phyloP scores from a whole-genome alignment of 2,113 vertebrate species.

The Nycticebus coucang region DNA sequence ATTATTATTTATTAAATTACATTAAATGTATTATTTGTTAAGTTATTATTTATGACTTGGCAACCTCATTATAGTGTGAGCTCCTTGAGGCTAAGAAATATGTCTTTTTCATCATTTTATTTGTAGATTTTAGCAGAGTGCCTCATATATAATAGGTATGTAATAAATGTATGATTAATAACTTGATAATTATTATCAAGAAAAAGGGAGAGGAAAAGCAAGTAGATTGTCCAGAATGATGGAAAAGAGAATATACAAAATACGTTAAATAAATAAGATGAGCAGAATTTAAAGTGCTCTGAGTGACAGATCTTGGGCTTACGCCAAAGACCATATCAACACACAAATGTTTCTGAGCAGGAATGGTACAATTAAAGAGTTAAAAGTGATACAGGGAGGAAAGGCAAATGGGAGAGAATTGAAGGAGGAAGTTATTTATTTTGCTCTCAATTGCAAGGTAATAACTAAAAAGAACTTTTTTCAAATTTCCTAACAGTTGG shows the following conservation, averaged over 20 bases:
- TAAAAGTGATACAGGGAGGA: not conserved
- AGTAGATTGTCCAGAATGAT: not conserved
- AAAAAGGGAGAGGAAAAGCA: not conserved
- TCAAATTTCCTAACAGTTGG: not conserved
- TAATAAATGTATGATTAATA: not conserved
- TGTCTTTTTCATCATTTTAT: not conserved
- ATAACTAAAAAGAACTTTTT: not conserved
- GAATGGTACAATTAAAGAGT: not conserved
- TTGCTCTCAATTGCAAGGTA: not conserved
- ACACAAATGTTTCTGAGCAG: not conserved
- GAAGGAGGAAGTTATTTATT: not conserved
- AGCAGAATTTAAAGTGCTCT: fast-evolving
- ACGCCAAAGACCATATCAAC: not conserved
- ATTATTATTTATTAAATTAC: no score
- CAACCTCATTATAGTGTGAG: not conserved
- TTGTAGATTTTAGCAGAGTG: not conserved
- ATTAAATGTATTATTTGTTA: not conserved
- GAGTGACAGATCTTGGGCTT: not conserved
- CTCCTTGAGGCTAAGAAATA: not conserved
- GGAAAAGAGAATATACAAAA: not conserved
- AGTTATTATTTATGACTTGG: not conserved
- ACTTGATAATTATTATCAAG: not conserved
- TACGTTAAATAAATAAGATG: no score
- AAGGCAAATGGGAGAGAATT: not conserved
- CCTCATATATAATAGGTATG: not conserved